These are phyloP conservation scores for Leucoma salicis DNA, from an alignment of 2,888 invertebrate genomes.

Conservation along the genomic window DNA sequence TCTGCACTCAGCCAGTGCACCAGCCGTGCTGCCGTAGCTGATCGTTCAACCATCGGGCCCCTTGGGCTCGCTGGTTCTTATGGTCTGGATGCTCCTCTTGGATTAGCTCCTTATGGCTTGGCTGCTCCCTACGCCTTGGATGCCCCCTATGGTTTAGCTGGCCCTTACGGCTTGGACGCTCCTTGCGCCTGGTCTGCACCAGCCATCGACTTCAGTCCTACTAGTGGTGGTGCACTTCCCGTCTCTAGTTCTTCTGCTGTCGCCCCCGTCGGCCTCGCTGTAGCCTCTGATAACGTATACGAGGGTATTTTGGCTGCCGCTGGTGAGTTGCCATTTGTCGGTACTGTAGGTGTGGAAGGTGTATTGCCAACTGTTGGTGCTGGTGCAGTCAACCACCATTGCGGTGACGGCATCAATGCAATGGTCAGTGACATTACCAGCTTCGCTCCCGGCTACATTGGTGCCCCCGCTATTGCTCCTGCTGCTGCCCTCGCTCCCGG, in stretches of 20 bases:
- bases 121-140: neutral
- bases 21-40: slow-evolving; percentile 14
- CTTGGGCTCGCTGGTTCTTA: slow-evolving; percentile 1
- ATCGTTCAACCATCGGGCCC: slow-evolving; percentile 9
- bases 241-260: slow-evolving; percentile 32
- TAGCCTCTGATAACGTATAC: slow-evolving; percentile 42
- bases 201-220: slow-evolving; percentile 7
- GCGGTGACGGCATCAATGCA: slow-evolving; percentile 29
- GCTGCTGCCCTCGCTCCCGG: neutral
- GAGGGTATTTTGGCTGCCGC: slow-evolving; percentile 33
- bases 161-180: neutral
- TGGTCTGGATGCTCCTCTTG: neutral
- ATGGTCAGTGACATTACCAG: slow-evolving; percentile 1
- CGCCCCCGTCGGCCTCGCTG: slow-evolving; percentile 38
- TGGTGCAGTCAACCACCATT: slow-evolving; percentile 34
- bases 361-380: slow-evolving; percentile 36
- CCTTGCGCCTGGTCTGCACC: slow-evolving; percentile 3
- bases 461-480: neutral
- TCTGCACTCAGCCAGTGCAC: slow-evolving; percentile 18
- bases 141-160: neutral
- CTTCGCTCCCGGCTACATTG: neutral
- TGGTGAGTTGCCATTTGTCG: slow-evolving; percentile 44
- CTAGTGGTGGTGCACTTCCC: slow-evolving; percentile 36
- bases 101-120: slow-evolving; percentile 1
- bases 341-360: slow-evolving; percentile 40